Evolutionary conservation across 2,888 invertebrate genomes (phyloP).

Genomic region (Ceriagrion tenellum): DNA sequence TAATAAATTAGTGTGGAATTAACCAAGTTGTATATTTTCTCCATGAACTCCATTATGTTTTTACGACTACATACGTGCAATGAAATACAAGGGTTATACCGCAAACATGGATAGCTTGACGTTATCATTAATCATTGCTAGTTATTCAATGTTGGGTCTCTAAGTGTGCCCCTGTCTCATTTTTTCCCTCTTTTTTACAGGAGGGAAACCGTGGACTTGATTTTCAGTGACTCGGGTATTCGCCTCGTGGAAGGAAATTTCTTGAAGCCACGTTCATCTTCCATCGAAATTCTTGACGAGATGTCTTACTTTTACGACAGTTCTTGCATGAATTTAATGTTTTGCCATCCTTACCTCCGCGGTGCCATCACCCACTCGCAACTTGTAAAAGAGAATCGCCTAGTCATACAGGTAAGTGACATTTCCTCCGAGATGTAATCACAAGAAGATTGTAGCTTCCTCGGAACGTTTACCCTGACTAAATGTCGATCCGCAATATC

Average conservation of each 20-base stretch:
- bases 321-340: slow-evolving; percentile 49
- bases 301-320: slow-evolving; percentile 31
- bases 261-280: slow-evolving; percentile 39
- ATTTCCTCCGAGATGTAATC: neutral
- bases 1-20: too few relatives aligned
- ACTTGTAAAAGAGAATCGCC: slow-evolving; percentile 80
- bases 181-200: slow-evolving; percentile 75
- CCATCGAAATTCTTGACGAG: neutral
- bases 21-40: too few relatives aligned
- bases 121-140: too few relatives aligned
- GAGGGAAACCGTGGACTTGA: slow-evolving; percentile 78
- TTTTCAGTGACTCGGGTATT: slow-evolving; percentile 79
- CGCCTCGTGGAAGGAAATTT: slow-evolving; percentile 75
- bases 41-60: too few relatives aligned
- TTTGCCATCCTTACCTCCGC: slow-evolving; percentile 80
- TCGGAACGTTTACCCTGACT: neutral
- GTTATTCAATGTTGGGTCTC: too few relatives aligned
- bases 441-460: neutral
- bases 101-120: too few relatives aligned
- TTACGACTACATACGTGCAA: too few relatives aligned
- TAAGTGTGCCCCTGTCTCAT: neutral
- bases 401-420: slow-evolving; percentile 81
- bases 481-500: neutral
- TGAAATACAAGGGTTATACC: too few relatives aligned
- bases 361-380: slow-evolving; percentile 80